These are phyloP conservation scores for Pitta sordida DNA, from an alignment of 2,113 vertebrate genomes.

Conservation along the genomic window DNA sequence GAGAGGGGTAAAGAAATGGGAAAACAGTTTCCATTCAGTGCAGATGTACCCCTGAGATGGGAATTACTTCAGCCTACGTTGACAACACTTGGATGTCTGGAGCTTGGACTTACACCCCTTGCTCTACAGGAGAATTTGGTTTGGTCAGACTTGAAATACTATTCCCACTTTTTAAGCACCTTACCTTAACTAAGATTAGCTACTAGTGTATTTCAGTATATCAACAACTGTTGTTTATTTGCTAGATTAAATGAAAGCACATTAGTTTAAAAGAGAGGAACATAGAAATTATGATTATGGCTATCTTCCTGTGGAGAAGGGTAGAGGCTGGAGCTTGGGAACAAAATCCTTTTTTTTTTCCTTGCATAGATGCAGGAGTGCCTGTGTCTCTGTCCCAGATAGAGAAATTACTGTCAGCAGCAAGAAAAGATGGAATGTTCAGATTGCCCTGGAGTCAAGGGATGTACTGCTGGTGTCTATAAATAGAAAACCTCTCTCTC, in stretches of 20 bases:
- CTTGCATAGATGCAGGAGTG: accelerated
- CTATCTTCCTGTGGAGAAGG: neutral
- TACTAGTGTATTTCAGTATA: neutral
- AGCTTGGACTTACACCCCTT: neutral
- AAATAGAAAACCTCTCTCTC: neutral
- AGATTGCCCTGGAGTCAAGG: neutral
- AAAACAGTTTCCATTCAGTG: neutral
- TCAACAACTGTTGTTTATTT: neutral
- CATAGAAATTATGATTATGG: neutral
- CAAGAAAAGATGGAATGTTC: neutral
- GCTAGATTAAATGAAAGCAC: neutral
- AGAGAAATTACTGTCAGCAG: neutral
- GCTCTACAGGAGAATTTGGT: neutral
- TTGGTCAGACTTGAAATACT: neutral
- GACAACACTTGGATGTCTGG: neutral
- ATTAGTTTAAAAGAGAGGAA: neutral
- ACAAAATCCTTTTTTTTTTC: neutral
- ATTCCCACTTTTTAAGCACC: neutral
- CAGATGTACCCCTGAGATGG: neutral
- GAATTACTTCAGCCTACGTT: neutral
- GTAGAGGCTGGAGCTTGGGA: neutral
- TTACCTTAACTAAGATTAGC: neutral
- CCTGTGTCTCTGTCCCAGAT: neutral
- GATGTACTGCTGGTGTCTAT: neutral
- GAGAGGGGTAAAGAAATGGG: neutral